These are phyloP conservation scores for Galaxias olidus DNA, from an alignment of 2,797 vertebrate genomes.

Conservation along the genomic window DNA sequence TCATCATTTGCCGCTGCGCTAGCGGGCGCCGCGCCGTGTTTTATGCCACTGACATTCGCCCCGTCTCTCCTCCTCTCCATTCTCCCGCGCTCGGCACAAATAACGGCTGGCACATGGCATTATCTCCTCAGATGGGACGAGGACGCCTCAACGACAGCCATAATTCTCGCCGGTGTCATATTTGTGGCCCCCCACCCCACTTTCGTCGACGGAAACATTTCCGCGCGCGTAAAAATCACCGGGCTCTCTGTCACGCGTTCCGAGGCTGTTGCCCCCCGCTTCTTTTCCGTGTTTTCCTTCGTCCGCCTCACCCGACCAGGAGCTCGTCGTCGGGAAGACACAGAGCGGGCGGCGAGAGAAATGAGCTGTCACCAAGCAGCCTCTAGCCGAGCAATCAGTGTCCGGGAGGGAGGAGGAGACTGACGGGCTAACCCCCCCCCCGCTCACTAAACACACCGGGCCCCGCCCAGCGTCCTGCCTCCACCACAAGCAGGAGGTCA, in stretches of 20 bases:
- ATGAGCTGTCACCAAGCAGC: constrained; percentile 53
- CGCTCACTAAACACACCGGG: constrained; percentile 41
- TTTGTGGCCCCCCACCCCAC: constrained; percentile 14
- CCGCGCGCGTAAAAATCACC: constrained; percentile 1
- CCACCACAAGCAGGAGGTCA: too few species aligned
- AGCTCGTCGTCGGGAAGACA: constrained; percentile 40
- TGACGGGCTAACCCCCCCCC: not conserved
- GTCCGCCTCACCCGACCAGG: not conserved
- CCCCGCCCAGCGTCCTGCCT: not conserved
- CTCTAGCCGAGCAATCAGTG: constrained; percentile 55
- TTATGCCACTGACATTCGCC: constrained; percentile 19
- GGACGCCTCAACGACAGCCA: constrained; percentile 45
- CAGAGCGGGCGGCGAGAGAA: constrained; percentile 50
- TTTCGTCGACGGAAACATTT: constrained; percentile 13
- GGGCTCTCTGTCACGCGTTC: too few species aligned
- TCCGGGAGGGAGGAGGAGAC: constrained; percentile 25
- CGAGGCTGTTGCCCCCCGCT: too few species aligned
- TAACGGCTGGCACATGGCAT: constrained; percentile 51
- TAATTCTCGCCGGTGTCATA: constrained; percentile 24
- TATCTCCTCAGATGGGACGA: constrained; percentile 56
- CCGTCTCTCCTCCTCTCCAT: constrained; percentile 12
- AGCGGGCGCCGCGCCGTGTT: not conserved
- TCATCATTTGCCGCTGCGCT: constrained; percentile 41
- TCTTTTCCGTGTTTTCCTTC: too few species aligned
- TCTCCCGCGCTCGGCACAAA: constrained; percentile 29